Conservation (phyloP, 2,113 vertebrate species). For the Terrapene triunguis region DNA sequence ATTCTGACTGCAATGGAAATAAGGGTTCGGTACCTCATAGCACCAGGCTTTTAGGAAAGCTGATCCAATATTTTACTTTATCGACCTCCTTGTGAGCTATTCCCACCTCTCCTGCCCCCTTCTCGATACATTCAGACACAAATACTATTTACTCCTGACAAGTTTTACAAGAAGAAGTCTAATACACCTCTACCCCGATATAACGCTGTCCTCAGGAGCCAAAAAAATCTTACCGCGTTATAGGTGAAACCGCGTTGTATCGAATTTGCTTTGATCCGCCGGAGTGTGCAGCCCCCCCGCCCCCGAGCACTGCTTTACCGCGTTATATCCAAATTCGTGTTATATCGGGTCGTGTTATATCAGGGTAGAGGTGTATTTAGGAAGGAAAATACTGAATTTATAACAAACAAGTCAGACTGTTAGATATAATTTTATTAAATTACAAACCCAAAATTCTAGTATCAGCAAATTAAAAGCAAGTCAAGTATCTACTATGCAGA, state of each 20-base stretch:
- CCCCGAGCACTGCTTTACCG: too few relatives aligned
- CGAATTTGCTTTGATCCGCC: too few relatives aligned
- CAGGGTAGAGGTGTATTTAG: background rate
- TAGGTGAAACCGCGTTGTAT: too few relatives aligned
- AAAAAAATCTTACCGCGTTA: too few relatives aligned
- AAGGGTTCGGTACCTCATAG: background rate
- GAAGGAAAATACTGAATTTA: background rate
- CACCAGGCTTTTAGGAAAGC: constrained; percentile 29
- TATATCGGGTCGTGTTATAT: too few relatives aligned
- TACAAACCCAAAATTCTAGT: constrained; percentile 53
- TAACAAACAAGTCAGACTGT: constrained; percentile 10
- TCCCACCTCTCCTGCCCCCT: background rate
- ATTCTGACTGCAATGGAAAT: background rate
- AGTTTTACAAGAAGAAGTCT: background rate
- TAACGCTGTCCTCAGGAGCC: too few relatives aligned
- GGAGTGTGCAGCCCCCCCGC: too few relatives aligned
- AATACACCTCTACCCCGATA: background rate
- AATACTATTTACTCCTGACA: background rate
- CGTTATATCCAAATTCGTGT: too few relatives aligned
- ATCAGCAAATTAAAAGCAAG: constrained; percentile 43
- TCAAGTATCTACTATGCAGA: constrained; percentile 18
- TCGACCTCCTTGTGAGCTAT: constrained; percentile 18
- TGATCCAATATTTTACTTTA: constrained; percentile 5
- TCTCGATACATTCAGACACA: background rate
- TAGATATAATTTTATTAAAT: constrained; percentile 30